Conservation (phyloP, 2,888 invertebrate species). For the Antitype chi region DNA sequence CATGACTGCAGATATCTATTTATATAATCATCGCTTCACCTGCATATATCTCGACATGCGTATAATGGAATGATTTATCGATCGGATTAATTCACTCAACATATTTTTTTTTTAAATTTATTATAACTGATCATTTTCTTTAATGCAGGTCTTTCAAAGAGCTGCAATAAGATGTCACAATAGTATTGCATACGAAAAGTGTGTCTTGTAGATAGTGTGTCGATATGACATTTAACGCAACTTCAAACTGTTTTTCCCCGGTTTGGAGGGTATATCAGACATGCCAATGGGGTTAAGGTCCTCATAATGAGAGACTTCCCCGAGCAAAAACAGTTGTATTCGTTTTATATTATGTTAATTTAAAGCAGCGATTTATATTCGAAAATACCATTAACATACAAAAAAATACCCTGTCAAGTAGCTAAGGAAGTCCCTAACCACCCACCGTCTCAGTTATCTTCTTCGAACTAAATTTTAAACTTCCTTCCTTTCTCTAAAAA, state of each 20-base stretch:
- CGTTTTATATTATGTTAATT: constrained; percentile 18
- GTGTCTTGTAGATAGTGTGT: constrained; percentile 4
- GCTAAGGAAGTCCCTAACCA: constrained; percentile 1
- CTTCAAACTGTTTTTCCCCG: constrained; percentile 17
- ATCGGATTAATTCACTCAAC: background rate
- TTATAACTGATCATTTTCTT: background rate
- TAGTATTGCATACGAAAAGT: background rate
- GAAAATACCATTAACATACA: constrained; percentile 5
- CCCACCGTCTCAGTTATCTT: background rate
- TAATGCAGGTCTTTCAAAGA: background rate
- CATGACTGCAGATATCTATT: constrained; percentile 52
- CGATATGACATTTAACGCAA: background rate
- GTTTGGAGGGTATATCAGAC: background rate
- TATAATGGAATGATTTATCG: background rate
- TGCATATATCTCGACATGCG: background rate
- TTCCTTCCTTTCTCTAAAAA: constrained; percentile 4
- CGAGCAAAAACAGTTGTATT: background rate
- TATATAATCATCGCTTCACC: constrained; percentile 46
- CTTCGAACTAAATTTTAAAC: background rate
- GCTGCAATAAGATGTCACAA: background rate
- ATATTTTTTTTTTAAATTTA: background rate
- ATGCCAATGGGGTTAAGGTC: background rate
- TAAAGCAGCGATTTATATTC: background rate
- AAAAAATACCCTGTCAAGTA: background rate
- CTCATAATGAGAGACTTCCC: constrained; percentile 8